Conservation (phyloP, 2,888 invertebrate species). For the Chydorus sphaericus region DNA sequence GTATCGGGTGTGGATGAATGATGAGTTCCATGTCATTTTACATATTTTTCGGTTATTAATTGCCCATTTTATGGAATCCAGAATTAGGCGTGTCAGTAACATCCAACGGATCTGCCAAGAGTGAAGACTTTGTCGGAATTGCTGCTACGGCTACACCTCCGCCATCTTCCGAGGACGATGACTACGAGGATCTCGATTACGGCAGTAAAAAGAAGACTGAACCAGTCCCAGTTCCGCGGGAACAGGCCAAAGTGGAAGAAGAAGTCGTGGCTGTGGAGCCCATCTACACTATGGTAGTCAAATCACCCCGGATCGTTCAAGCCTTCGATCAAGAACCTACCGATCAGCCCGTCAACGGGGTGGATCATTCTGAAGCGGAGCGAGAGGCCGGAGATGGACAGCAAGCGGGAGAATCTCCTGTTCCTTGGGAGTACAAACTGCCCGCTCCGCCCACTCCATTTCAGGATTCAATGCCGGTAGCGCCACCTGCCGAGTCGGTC, state of each 20-base stretch:
- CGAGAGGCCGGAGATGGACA: background rate
- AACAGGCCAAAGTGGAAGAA: background rate
- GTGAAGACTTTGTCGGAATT: too few relatives aligned
- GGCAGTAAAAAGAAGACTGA: background rate
- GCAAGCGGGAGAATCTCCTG: background rate
- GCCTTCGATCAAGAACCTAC: background rate
- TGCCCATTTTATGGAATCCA: background rate
- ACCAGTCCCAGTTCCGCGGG: background rate
- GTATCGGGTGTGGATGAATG: too few relatives aligned
- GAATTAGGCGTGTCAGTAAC: too few relatives aligned
- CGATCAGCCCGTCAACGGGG: background rate
- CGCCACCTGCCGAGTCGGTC: background rate
- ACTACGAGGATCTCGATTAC: background rate
- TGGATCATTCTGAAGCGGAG: background rate
- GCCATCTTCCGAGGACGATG: background rate
- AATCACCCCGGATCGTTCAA: background rate
- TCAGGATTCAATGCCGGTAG: conserved; percentile 29
- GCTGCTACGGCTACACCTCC: background rate
- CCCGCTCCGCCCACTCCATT: conserved; percentile 45
- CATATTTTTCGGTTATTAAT: background rate
- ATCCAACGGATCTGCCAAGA: too few relatives aligned
- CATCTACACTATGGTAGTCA: conserved; percentile 12
- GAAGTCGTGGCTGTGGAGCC: background rate
- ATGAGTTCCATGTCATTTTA: background rate
- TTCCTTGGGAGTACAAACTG: conserved; percentile 38